Base-by-base conservation (phyloP, 1,140 invertebrate genomes). In the Bilobella aurantiaca region DNA sequence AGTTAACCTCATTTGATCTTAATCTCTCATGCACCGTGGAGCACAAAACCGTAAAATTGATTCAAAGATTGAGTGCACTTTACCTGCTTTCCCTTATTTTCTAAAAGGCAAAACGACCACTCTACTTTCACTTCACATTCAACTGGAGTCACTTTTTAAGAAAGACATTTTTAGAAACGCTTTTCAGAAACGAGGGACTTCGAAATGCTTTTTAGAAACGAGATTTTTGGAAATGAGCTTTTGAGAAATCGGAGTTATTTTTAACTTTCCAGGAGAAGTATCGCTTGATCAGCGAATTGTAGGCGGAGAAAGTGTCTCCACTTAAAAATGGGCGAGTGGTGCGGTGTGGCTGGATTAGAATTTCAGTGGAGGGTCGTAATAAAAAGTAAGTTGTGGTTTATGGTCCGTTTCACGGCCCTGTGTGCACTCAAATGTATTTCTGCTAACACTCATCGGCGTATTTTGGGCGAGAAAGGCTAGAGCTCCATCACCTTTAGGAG, bases 1-100 rank as follows among this genome's bases (percentile, higher is more conserved):
- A 69, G 70, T 65, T 72, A 72, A 72, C 67, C 53, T 72, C 66
- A 72, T 72, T 72, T 72, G 65, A 72, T 72, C 64, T 29, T 25
- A 31, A 14, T 29, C 28, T 12, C 12, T 62, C 58, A 69, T 46
- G 64, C 32, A 58, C 28, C 62, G 66, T 66, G 67, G 29, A 63
- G 42, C 67, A 68, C 66, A 63, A 56, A 67, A 53, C 25, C 8
- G 14, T 5, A 8, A 12, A 12, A 53, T 18, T 53, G 49, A 53
- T 23, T 8, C 49, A 5, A 23, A 53, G 12, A 23, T 14, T 18
- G 65, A 63, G 67, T 62, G 63, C 68, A 69, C 69, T 67, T 72
- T 69, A 71, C 64, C 69, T 69, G 5, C 25, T 21, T 57, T n/a
- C 53, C 27, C 12, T 8, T 12, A 8, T 57, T 28, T 34, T 29